Percentiles rank a stretch among this genome's conserved stretches.
Conservation (phyloP, 2,797 vertebrate species). For the Botia kubotai region DNA sequence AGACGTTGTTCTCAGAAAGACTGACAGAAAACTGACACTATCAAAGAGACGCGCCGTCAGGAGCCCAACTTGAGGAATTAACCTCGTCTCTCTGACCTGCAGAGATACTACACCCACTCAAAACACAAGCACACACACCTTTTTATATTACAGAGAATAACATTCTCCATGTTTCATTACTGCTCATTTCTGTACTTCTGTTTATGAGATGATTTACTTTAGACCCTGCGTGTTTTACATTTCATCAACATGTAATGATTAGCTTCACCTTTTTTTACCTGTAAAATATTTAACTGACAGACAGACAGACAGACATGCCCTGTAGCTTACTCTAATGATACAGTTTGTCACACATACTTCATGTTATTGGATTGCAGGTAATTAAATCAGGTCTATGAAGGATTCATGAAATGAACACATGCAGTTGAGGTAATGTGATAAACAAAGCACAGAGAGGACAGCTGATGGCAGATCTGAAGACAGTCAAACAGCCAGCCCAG, state of each 20-base stretch:
- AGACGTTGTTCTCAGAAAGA: slow-evolving; percentile 54
- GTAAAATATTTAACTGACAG: neutral
- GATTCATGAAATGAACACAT: slow-evolving; percentile 15
- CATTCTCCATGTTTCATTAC: neutral
- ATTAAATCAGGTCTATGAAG: neutral
- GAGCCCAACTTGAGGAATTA: slow-evolving; percentile 59
- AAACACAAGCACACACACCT: slow-evolving; percentile 20
- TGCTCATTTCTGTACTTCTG: slow-evolving; percentile 2
- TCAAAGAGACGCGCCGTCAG: slow-evolving; percentile 49
- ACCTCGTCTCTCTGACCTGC: slow-evolving; percentile 48
- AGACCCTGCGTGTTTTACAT: too few relatives aligned
- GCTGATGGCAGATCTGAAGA: slow-evolving; percentile 60
- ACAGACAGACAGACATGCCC: neutral
- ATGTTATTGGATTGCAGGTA: slow-evolving; percentile 8
- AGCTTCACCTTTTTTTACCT: too few relatives aligned
- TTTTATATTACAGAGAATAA: slow-evolving; percentile 9
- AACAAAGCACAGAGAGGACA: slow-evolving; percentile 39
- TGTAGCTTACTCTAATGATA: slow-evolving; percentile 17
- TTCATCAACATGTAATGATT: neutral
- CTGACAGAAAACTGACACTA: slow-evolving; percentile 57
- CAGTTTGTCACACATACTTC: neutral
- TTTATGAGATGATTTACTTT: neutral
- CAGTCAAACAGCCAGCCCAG: slow-evolving; percentile 54
- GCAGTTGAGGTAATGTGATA: slow-evolving; percentile 50
- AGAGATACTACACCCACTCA: slow-evolving; percentile 26